phyloP scores from a whole-genome alignment of 2,888 invertebrate species.

The Mimumesa dahlbomi region DNA sequence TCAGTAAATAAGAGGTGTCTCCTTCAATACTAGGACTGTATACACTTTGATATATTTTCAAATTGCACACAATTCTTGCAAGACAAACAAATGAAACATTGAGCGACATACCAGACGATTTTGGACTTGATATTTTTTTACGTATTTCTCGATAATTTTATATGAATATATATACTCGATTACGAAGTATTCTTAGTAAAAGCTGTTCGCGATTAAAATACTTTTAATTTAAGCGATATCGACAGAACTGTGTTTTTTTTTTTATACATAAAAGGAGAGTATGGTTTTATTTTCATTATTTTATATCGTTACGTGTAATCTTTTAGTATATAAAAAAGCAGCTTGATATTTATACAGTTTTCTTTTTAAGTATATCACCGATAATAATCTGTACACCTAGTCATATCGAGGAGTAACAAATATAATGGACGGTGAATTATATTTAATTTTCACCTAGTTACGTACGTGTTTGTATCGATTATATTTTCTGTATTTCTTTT shows the following conservation, averaged over 20 bases:
- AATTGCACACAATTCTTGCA: too few relatives aligned
- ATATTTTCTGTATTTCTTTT: conserved; percentile 27
- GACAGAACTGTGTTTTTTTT: neutral
- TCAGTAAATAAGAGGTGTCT: conserved; percentile 1
- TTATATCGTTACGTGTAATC: conserved; percentile 22
- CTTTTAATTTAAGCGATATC: too few relatives aligned
- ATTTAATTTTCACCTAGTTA: conserved; percentile 22
- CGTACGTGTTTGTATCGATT: conserved; percentile 21
- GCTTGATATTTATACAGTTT: conserved; percentile 45
- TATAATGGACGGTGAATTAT: conserved; percentile 23
- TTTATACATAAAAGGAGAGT: too few relatives aligned
- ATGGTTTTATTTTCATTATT: conserved; percentile 15
- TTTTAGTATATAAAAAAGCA: conserved; percentile 30
- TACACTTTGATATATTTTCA: too few relatives aligned
- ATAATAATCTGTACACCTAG: conserved; percentile 55
- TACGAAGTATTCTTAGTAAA: too few relatives aligned
- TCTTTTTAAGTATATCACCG: conserved; percentile 33
- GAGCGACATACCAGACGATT: too few relatives aligned
- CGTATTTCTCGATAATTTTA: too few relatives aligned
- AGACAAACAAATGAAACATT: too few relatives aligned
- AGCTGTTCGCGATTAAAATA: too few relatives aligned
- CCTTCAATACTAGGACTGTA: too few relatives aligned
- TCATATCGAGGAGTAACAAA: conserved; percentile 51
- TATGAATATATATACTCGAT: too few relatives aligned
- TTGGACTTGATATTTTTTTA: too few relatives aligned